A percentile compares a stretch with the other conserved stretches of the same genome.
Evolutionary conservation across 2,797 vertebrate genomes (phyloP).

Genomic region (Schizopygopsis pylzovi): DNA sequence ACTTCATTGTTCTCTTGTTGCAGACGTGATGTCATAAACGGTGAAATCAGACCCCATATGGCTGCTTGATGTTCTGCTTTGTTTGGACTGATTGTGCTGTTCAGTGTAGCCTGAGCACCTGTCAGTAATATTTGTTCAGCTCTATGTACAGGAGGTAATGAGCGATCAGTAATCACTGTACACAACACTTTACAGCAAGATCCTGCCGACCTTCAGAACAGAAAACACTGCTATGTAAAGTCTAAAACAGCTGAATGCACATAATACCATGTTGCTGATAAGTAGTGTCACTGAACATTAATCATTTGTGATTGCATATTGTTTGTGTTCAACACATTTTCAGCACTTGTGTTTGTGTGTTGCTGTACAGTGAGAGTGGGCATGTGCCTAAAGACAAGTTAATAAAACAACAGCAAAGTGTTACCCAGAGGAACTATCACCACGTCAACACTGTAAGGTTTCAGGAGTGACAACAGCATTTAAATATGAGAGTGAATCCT

Average conservation of each 20-base stretch:
- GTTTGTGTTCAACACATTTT: slow-evolving; percentile 1
- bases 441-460: not conserved
- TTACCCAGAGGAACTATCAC: not conserved
- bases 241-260: slow-evolving; percentile 2
- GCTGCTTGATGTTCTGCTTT: slow-evolving; percentile 13
- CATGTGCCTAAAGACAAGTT: not conserved
- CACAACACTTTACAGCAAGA: slow-evolving; percentile 41
- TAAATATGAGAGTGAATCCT: not conserved
- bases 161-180: slow-evolving; percentile 49
- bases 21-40: slow-evolving; percentile 7
- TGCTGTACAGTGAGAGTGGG: not conserved
- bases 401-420: not conserved
- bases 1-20: slow-evolving; percentile 17
- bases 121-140: slow-evolving; percentile 58
- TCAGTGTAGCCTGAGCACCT: slow-evolving; percentile 51
- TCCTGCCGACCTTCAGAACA: slow-evolving; percentile 26
- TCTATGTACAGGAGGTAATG: slow-evolving; percentile 49
- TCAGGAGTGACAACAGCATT: not conserved
- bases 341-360: not conserved
- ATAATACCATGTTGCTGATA: slow-evolving; percentile 27
- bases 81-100: slow-evolving; percentile 43
- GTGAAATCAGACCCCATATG: slow-evolving; percentile 23
- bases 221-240: slow-evolving; percentile 20
- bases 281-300: slow-evolving; percentile 31
- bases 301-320: not conserved